Evolutionary conservation across 2,113 vertebrate species (phyloP).

Genomic region (Sporophila hypoxantha): DNA sequence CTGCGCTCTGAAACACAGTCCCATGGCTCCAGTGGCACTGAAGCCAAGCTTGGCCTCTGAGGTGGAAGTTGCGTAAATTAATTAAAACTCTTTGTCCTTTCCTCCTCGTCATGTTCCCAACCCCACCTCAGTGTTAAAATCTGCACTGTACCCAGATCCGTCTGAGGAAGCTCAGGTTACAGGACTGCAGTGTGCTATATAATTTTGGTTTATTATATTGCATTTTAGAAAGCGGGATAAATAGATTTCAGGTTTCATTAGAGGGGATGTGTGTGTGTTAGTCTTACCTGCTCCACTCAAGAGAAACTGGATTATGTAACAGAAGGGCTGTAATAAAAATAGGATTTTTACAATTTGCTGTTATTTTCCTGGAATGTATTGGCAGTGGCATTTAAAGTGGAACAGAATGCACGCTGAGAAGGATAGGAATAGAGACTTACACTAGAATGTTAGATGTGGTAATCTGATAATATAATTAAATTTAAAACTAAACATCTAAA

Average conservation of each 20-base stretch:
- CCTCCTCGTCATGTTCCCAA: neutral
- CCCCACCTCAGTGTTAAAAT: neutral
- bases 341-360: neutral
- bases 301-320: neutral
- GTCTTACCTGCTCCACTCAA: neutral
- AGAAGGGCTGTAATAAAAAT: neutral
- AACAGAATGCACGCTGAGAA: neutral
- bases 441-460: neutral
- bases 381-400: neutral
- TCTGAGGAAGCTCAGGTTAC: neutral
- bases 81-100: slow-evolving; percentile 35
- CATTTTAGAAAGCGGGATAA: neutral
- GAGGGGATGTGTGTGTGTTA: neutral
- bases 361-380: neutral
- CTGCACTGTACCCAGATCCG: neutral
- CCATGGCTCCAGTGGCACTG: neutral
- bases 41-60: slow-evolving; percentile 13
- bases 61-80: slow-evolving; percentile 40
- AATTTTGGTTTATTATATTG: neutral
- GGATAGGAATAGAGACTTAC: neutral
- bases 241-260: neutral
- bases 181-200: neutral
- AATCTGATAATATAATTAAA: neutral
- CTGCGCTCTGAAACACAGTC: neutral
- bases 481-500: neutral